phyloP scores from a whole-genome alignment of 1,140 invertebrate species.

The Aphaenogaster rudis region DNA sequence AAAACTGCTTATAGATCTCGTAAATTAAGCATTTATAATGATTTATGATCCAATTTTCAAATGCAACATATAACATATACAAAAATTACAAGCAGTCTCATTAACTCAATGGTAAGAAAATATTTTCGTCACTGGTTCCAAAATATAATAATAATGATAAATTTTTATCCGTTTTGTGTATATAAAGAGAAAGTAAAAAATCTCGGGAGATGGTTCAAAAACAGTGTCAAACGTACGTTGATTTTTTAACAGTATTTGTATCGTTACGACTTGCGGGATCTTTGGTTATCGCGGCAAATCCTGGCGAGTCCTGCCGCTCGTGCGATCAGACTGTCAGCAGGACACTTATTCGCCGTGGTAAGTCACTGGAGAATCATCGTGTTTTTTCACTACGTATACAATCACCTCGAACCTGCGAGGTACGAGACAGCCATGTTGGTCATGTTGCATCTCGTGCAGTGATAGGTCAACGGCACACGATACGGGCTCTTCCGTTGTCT shows the following conservation, averaged over 20 bases:
- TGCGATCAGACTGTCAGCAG: neutral
- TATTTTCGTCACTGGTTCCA: neutral
- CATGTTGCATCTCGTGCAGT: neutral
- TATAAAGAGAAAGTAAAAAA: neutral
- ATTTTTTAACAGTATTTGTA: neutral
- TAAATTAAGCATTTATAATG: neutral
- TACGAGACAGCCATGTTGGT: conserved; percentile 61
- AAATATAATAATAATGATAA: neutral
- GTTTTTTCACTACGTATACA: conserved; percentile 43
- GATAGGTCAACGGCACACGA: too few relatives aligned
- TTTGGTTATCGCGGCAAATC: neutral
- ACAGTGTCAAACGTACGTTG: conserved; percentile 35
- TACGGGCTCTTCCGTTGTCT: too few relatives aligned
- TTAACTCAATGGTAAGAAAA: neutral
- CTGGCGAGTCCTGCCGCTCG: neutral
- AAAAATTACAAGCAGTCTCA: neutral
- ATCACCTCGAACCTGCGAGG: conserved; percentile 33
- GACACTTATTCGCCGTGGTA: neutral
- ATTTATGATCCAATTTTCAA: neutral
- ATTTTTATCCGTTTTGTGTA: neutral
- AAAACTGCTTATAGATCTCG: neutral
- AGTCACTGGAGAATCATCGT: conserved; percentile 39
- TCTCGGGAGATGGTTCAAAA: neutral
- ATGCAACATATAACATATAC: neutral
- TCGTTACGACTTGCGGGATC: neutral